These are phyloP conservation scores for Gymnocephalus cernua DNA, from an alignment of 2,113 vertebrate species.

Conservation along the genomic window DNA sequence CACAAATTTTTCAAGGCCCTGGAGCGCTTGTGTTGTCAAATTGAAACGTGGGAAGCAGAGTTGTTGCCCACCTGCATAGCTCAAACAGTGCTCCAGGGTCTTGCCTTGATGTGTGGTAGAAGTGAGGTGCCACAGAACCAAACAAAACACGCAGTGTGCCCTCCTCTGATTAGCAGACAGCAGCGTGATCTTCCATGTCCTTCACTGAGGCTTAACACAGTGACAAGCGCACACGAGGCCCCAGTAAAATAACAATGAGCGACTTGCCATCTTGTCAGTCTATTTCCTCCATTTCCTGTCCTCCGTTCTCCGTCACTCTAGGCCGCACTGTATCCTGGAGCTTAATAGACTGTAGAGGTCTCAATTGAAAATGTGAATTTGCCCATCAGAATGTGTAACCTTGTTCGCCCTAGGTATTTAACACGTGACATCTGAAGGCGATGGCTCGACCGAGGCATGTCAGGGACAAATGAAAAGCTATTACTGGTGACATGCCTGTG, in stretches of 20 bases:
- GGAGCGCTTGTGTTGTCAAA: slow-evolving; percentile 68
- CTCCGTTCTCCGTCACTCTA: slow-evolving; percentile 40
- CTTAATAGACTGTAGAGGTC: slow-evolving; percentile 73
- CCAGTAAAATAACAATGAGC: slow-evolving; percentile 60
- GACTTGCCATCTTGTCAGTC: slow-evolving; percentile 62
- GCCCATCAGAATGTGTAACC: slow-evolving; percentile 70
- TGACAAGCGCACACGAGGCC: slow-evolving; percentile 45
- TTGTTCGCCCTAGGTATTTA: slow-evolving; percentile 68
- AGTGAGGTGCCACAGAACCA: slow-evolving; percentile 46
- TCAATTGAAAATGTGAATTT: slow-evolving; percentile 70
- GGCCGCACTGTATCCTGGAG: slow-evolving; percentile 56
- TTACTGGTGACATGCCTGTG: slow-evolving; percentile 61
- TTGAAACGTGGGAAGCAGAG: slow-evolving; percentile 58
- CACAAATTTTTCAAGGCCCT: slow-evolving; percentile 63
- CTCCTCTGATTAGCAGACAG: slow-evolving; percentile 70
- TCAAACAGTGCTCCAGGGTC: slow-evolving; percentile 58
- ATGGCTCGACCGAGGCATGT: slow-evolving; percentile 67
- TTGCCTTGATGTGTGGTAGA: slow-evolving; percentile 67
- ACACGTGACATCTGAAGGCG: slow-evolving; percentile 66
- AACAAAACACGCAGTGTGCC: slow-evolving; percentile 42
- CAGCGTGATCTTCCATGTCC: slow-evolving; percentile 53
- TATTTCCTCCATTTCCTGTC: slow-evolving; percentile 67
- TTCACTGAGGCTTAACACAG: slow-evolving; percentile 49
- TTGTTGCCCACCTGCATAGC: slow-evolving; percentile 64
- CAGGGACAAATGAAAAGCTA: slow-evolving; percentile 73